Conservation (phyloP, 2,113 vertebrate genomes). For the Rhegmatorhina hoffmannsi region DNA sequence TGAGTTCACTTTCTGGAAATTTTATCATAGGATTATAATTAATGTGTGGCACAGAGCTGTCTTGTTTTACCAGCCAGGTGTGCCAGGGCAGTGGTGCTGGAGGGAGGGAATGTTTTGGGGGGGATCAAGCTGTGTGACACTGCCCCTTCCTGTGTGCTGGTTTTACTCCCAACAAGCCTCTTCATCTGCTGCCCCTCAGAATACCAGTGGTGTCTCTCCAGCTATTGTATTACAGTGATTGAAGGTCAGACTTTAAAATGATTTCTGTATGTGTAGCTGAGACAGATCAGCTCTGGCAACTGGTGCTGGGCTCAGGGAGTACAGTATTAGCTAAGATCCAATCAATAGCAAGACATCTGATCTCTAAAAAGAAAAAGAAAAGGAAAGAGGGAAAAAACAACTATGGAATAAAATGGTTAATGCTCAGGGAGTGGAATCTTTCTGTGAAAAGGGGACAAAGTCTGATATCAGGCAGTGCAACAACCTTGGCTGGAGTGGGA, state of each 20-base stretch:
- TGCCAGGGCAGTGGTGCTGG: background rate
- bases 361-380: background rate
- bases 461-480: background rate
- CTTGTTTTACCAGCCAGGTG: background rate
- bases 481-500: background rate
- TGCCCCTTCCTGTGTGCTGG: fast-evolving
- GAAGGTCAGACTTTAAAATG: conserved; percentile 13
- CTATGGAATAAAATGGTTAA: background rate
- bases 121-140: background rate
- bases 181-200: background rate
- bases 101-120: background rate
- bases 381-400: fast-evolving
- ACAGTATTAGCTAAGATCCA: background rate
- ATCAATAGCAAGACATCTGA: background rate
- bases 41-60: background rate
- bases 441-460: background rate
- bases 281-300: background rate
- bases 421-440: background rate
- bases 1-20: background rate
- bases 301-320: background rate
- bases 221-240: background rate
- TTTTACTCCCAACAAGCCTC: background rate
- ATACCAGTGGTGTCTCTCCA: background rate
- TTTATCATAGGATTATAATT: background rate
- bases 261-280: background rate